Conservation (phyloP, 2,797 vertebrate species). For the Tokudaia muenninki region DNA sequence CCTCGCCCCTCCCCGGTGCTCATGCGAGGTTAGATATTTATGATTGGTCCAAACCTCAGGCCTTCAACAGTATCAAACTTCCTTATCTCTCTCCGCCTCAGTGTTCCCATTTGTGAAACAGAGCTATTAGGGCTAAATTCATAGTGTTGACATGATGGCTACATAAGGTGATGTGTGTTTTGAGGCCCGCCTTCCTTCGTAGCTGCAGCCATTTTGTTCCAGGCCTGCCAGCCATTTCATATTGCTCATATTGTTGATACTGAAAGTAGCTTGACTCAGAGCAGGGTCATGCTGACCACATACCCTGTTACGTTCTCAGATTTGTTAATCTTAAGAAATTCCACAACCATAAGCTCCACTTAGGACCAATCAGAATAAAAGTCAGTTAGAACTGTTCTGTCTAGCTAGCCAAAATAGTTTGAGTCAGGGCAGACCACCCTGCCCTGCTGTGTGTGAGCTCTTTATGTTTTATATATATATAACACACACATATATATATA, state of each 20-base stretch:
- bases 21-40: neutral
- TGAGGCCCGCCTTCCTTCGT: neutral
- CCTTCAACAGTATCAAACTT: neutral
- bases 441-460: neutral
- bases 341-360: neutral
- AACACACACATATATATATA: neutral
- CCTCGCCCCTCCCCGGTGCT: neutral
- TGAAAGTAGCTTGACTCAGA: neutral
- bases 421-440: neutral
- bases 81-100: neutral
- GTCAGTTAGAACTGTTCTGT: neutral
- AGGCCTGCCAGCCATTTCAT: neutral
- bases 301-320: neutral
- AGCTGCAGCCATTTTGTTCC: neutral
- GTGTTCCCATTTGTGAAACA: constrained; percentile 13
- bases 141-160: neutral
- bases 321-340: neutral
- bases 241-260: neutral
- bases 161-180: neutral
- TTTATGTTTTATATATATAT: neutral
- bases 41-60: neutral
- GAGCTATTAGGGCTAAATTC: neutral
- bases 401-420: neutral
- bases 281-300: neutral
- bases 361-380: neutral